Base-by-base conservation (phyloP, 2,113 vertebrate genomes). In the Phainopepla nitens region DNA sequence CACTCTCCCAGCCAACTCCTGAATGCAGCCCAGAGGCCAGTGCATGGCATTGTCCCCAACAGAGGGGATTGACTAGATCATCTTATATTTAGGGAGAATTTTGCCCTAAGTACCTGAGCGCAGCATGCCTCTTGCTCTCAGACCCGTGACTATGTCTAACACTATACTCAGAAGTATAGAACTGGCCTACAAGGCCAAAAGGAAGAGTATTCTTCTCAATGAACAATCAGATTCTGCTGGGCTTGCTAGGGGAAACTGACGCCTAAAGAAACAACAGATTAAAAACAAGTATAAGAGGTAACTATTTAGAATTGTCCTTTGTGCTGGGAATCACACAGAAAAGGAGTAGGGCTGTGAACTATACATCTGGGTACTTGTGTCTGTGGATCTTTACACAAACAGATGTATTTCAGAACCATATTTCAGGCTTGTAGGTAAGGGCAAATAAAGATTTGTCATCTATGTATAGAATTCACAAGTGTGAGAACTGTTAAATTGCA, bases 311-410 rank as follows among this genome's bases (percentile, higher is more conserved):
- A 96, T 95, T 96, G 44, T 95, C 83, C 82, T 89, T 58, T 96
- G 14, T 93, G 73, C 88, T 83, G 76, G 78, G 84, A 90, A 96
- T 90, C 87, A 86, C 77, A 86, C 79, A 60, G 87, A 90, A 95
- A 97, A 96, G 78, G 0, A 82, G 88, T 93, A 97, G 95, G 94
- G 60, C 75, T 94, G 61, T 93, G 95, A 97, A 96, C 44, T 87
- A 29, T 79, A 84, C 31, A 93, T 77, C 82, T 81, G 82, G 87
- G 87, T 94, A 93, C 54, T 64, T 89, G 96, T 82, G 50, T 24
- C 70, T 94, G 58, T 94, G 90, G 69, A 95, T 95, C 90, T 97
- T 94, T 87, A 96, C 83, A 80, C 82, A 96, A 96, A 93, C 47
- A 83, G 17, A 89, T 18, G 28, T 90, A 94, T 81, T 93, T 87